A percentile compares a stretch with the other conserved stretches of the same genome.
phyloP scores from a whole-genome alignment of 2,113 vertebrate species.

The Coreoperca whiteheadi region DNA sequence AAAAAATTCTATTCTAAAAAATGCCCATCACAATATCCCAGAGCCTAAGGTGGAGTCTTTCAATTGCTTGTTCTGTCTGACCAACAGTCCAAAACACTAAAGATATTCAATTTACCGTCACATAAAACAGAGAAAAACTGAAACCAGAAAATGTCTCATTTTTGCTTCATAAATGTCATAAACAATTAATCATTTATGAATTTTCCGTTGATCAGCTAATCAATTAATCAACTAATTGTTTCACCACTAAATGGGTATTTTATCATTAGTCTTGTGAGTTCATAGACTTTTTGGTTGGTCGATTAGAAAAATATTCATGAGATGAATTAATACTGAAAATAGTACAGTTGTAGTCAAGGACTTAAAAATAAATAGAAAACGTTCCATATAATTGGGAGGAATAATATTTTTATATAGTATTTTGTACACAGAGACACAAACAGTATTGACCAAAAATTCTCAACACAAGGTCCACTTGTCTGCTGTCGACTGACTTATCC shows the following conservation, averaged over 20 bases:
- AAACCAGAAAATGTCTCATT: background rate
- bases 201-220: background rate
- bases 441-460: conserved; percentile 43
- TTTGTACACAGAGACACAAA: conserved; percentile 62
- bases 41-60: conserved; percentile 4
- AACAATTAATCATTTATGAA: background rate
- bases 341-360: conserved; percentile 42
- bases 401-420: conserved; percentile 38
- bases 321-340: conserved; percentile 44
- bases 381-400: conserved; percentile 32
- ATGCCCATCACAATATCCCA: background rate
- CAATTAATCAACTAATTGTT: background rate
- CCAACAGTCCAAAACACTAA: conserved; percentile 8
- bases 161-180: background rate
- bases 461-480: conserved; percentile 43
- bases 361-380: conserved; percentile 52
- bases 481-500: background rate
- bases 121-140: conserved; percentile 43
- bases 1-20: conserved; percentile 2
- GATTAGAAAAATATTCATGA: conserved; percentile 31
- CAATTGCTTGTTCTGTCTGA: conserved; percentile 15
- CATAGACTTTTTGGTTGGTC: background rate
- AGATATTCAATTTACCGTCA: background rate
- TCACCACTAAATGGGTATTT: conserved; percentile 4
- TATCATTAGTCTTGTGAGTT: conserved; percentile 16